A percentile compares a stretch with the other conserved stretches of the same genome.
These are phyloP conservation scores for honey bee (Apis mellifera) DNA, from an alignment of 1,140 invertebrate genomes.

Conservation along the genomic window DNA sequence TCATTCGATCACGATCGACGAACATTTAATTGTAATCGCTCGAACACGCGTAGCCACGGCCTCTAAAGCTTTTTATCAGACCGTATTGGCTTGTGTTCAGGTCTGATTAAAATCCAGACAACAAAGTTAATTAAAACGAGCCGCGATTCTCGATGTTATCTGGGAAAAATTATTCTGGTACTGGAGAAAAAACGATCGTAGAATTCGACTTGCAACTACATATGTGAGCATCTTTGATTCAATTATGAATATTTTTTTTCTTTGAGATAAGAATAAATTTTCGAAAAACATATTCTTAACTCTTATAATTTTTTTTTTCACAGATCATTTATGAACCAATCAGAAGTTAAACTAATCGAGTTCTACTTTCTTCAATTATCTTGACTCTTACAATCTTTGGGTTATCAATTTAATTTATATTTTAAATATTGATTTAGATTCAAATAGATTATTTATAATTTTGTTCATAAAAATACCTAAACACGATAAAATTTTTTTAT, in stretches of 20 bases:
- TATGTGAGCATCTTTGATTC: neutral
- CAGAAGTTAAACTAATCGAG: too few relatives aligned
- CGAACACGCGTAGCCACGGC: neutral
- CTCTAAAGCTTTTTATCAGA: constrained; percentile 46
- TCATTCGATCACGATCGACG: constrained; percentile 11
- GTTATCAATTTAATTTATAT: too few relatives aligned
- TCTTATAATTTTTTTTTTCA: too few relatives aligned
- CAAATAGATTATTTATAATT: too few relatives aligned
- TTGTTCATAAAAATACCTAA: too few relatives aligned
- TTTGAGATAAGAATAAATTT: too few relatives aligned
- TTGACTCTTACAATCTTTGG: too few relatives aligned
- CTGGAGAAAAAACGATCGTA: neutral
- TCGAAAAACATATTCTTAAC: too few relatives aligned
- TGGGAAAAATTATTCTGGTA: constrained; percentile 23
- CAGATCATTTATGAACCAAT: too few relatives aligned
- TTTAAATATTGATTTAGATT: too few relatives aligned
- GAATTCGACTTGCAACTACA: neutral
- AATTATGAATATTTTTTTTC: neutral
- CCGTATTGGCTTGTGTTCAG: constrained; percentile 48
- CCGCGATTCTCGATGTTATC: constrained; percentile 22
- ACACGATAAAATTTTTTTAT: too few relatives aligned
- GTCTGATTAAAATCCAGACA: constrained; percentile 36
- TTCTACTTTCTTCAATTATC: too few relatives aligned
- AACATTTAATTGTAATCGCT: neutral
- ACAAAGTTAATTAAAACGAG: constrained; percentile 40